These are phyloP conservation scores for Cephalopholis sonnerati DNA, from an alignment of 2,113 vertebrate species.

Conservation along the genomic window DNA sequence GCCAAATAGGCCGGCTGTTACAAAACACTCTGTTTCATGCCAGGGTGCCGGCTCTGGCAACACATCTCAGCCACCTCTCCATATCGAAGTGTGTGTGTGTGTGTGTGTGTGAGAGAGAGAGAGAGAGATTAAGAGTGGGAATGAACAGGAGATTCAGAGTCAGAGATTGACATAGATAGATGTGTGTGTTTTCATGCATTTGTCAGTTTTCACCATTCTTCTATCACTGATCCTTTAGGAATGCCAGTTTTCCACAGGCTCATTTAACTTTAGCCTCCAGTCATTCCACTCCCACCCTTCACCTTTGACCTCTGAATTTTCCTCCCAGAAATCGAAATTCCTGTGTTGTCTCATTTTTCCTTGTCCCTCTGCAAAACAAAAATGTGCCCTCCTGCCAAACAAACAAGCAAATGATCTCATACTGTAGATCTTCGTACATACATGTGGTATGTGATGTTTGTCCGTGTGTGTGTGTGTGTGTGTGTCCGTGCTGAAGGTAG, in stretches of 20 bases:
- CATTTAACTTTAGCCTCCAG: conserved; percentile 1
- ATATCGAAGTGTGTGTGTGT: conserved; percentile 35
- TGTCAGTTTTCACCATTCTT: not conserved
- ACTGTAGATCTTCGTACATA: not conserved
- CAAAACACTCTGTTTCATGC: conserved; percentile 63
- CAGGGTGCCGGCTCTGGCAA: conserved; percentile 59
- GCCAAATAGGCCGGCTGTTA: conserved; percentile 64
- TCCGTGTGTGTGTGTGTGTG: conserved; percentile 32
- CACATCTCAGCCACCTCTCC: conserved; percentile 55
- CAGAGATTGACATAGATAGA: conserved; percentile 8
- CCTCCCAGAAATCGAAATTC: conserved; percentile 23
- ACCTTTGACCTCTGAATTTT: conserved; percentile 57
- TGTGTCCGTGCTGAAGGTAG: conserved; percentile 53
- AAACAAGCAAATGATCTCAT: conserved; percentile 25
- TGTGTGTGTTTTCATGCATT: conserved; percentile 27
- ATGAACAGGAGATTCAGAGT: conserved; percentile 10
- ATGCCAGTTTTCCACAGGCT: conserved; percentile 48
- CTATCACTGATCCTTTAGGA: no score
- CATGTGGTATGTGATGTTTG: conserved; percentile 9
- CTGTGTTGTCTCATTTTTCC: not conserved
- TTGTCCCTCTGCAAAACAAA: conserved; percentile 31
- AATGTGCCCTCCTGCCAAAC: not conserved
- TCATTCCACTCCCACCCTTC: conserved; percentile 13
- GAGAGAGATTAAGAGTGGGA: conserved; percentile 7
- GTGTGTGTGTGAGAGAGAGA: conserved; percentile 1